Base-by-base conservation (phyloP, 2,113 vertebrate genomes). In the Bos indicus region DNA sequence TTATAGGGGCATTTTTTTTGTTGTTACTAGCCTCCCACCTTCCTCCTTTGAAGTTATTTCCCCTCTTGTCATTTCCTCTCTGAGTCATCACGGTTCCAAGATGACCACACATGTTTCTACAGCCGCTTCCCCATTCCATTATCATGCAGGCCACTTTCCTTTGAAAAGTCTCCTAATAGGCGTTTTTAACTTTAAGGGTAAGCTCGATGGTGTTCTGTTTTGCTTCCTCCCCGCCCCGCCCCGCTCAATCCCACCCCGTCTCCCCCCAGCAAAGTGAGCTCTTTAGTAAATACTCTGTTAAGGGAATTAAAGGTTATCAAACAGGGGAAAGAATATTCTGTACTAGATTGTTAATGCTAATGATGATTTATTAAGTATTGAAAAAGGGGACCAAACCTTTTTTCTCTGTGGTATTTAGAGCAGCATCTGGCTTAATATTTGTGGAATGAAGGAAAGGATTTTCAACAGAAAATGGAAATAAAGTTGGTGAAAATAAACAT, bases 31-130 rank as follows among this genome's bases (percentile, higher is more conserved):
- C 57, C 93, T 80, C 94, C 90, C 46, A 71, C 71, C 96, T 96
- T 93, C 88, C 93, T 84, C 93, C 94, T 96, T 83, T 74, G 30
- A 93, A 94, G 81, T 33, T 30, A 30, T 96, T 97, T 97, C 98
- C 94, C 81, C 89, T 81, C 43, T 54, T 93, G 97, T 97, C 97
- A 98, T 91, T 98, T 98, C 98, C 98, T 93, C 46, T 77, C 97
- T 98, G 48, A 95, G 94, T 97, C 98, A 98, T 33, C 2, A 2
- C 2, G 7, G 88, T 40, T 89, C 98, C 88, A 97, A 60, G 67
- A 51, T 43, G 71, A 86, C n/a, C 40, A 4, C 12, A 36, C 14
- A 82, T 7, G 9, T 60, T 64, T n/a, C 59, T 59, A 11, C 0
- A 3, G 87, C 5, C 0, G n/a, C 93, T 95, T 96, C 97, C 88